Evolutionary conservation across 2,113 vertebrate genomes (phyloP).

Genomic region (Epinephelus lanceolatus): DNA sequence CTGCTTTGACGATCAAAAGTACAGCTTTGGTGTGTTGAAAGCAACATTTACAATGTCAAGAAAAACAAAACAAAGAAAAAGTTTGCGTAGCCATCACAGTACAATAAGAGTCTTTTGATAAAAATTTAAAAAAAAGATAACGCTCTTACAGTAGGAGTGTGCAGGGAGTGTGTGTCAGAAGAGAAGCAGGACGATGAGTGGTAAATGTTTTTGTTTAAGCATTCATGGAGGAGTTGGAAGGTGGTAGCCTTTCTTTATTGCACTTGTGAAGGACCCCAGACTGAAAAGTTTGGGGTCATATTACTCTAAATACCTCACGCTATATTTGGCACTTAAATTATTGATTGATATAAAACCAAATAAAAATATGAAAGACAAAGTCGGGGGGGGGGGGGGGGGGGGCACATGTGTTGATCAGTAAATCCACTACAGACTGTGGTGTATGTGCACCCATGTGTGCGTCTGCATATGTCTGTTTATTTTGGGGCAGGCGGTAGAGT

Average conservation of each 20-base stretch:
- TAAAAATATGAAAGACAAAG: not conserved
- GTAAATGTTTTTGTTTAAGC: not conserved
- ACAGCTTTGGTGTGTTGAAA: slow-evolving; percentile 70
- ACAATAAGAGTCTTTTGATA: slow-evolving; percentile 49
- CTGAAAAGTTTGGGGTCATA: slow-evolving; percentile 2
- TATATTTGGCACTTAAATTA: slow-evolving; percentile 58
- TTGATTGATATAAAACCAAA: slow-evolving; percentile 36
- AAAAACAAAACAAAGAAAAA: slow-evolving; percentile 5
- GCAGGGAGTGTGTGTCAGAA: slow-evolving; percentile 56
- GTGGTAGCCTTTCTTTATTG: slow-evolving; percentile 52
- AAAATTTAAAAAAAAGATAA: slow-evolving; percentile 13
- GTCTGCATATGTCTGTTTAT: slow-evolving; percentile 36
- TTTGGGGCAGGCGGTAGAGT: not conserved
- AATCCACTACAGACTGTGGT: slow-evolving; percentile 28
- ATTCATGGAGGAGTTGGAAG: slow-evolving; percentile 17
- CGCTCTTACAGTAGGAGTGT: slow-evolving; percentile 43
- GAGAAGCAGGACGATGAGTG: not conserved
- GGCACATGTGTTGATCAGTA: slow-evolving; percentile 35
- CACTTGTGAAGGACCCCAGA: slow-evolving; percentile 50
- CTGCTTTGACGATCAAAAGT: slow-evolving; percentile 63
- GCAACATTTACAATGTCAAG: slow-evolving; percentile 26
- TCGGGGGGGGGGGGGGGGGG: too few species aligned
- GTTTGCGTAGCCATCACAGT: slow-evolving; percentile 35
- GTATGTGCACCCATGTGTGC: slow-evolving; percentile 17
- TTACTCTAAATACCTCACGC: slow-evolving; percentile 22